Base-by-base conservation (phyloP, 2,113 vertebrate species). In the Esox niger region DNA sequence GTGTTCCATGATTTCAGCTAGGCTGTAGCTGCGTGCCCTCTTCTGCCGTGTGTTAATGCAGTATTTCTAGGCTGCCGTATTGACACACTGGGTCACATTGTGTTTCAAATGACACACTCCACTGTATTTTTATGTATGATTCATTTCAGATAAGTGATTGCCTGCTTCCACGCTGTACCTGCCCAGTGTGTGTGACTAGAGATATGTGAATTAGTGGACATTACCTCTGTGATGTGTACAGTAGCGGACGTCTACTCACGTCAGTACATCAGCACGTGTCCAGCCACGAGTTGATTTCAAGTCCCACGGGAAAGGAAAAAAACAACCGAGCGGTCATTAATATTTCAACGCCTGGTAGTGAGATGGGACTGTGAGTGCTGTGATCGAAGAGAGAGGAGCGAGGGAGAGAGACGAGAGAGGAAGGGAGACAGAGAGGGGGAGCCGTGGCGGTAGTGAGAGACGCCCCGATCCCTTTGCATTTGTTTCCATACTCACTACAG, bases 311-410 rank as follows among this genome's bases (percentile, higher is more conserved):
- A 63, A 35, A 26, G n/a, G 64, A 32, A 59, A 61, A 23, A 59
- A 69, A 74, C n/a, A n/a, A n/a, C n/a, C n/a, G n/a, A 8, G 30
- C 43, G 29, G 29, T 55, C 68, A 70, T 78, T 64, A 72, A 81
- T 81, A 72, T 78, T 75, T 81, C 31, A 81, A 66, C 61, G 58
- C 31, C 27, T 27, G 59, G 43, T 49, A 57, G 68, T 49, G 64
- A 23, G 31, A 60, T 69, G 32, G n/a, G 62, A 30, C 47, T 54
- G 59, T 58, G 6, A 63, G 30, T 33, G 58, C 46, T 23, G 56
- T 61, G 62, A 32, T 62, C n/a, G 13, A 52, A n/a, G 47, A n/a
- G n/a, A 52, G 20, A 31, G n/a, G 17, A 46, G 43, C 21, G n/a
- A 21, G n/a, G 47, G 17, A 52, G 47, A 49, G 46, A 49, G 47